A percentile compares a stretch with the other conserved stretches of the same genome.
Evolutionary conservation across 23 tunicate genomes (phyloP).

Genomic region (Clavelina lepadiformis): DNA sequence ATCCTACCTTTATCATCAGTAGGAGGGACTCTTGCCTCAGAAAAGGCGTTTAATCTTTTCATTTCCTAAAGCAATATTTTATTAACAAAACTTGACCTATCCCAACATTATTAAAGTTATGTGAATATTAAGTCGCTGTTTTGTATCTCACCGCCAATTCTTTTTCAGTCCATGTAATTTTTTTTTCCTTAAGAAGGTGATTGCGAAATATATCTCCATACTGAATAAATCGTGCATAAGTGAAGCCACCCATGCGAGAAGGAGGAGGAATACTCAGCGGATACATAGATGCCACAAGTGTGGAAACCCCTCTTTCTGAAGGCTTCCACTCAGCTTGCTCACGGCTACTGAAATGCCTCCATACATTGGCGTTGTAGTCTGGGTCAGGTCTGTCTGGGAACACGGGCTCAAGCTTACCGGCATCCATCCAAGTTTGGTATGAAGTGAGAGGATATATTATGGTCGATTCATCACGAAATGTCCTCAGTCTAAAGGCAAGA

Average conservation of each 20-base stretch:
- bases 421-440: slow-evolving; percentile 85
- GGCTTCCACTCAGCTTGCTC: slow-evolving; percentile 15
- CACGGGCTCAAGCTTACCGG: slow-evolving; percentile 64
- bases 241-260: slow-evolving; percentile 80
- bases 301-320: slow-evolving; percentile 27
- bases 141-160: slow-evolving; percentile 31
- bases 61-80: slow-evolving; percentile 34
- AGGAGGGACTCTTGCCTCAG: slow-evolving; percentile 81
- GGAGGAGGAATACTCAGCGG: slow-evolving; percentile 80
- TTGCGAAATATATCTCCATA: slow-evolving; percentile 71
- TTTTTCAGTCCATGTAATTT: slow-evolving; percentile 57
- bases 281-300: slow-evolving; percentile 74
- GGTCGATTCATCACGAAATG: slow-evolving; percentile 64
- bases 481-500: slow-evolving; percentile 35
- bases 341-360: slow-evolving; percentile 70
- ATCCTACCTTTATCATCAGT: slow-evolving; percentile 66
- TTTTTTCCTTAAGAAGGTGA: slow-evolving; percentile 42
- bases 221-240: slow-evolving; percentile 69
- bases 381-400: slow-evolving; percentile 52
- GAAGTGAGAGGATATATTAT: slow-evolving; percentile 73
- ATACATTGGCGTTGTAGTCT: slow-evolving; percentile 79
- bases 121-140: not conserved
- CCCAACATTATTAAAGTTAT: no score
- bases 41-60: slow-evolving; percentile 41
- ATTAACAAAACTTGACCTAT: no score